Conservation (phyloP, 2,113 vertebrate genomes). For the Alaudala cheleensis region DNA sequence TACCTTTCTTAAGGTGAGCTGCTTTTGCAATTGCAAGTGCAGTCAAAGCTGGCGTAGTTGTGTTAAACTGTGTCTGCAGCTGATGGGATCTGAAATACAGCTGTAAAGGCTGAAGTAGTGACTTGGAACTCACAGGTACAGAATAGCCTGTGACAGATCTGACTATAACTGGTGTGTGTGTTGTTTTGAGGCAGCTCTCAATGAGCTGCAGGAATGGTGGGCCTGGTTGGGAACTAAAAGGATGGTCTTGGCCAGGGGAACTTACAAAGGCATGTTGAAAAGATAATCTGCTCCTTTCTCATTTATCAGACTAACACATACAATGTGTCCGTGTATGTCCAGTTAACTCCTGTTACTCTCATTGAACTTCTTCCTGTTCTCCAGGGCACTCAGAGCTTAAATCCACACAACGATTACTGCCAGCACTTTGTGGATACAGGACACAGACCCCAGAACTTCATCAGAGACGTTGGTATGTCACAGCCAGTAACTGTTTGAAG, state of each 20-base stretch:
- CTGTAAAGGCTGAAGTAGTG: neutral
- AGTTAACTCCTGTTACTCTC: neutral
- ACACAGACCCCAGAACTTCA: conserved; percentile 97
- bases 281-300: neutral
- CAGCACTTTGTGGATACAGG: conserved; percentile 99
- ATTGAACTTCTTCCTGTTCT: neutral
- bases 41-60: neutral
- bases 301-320: neutral
- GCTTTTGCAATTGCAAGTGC: neutral
- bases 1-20: conserved; percentile 93
- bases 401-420: conserved; percentile 98
- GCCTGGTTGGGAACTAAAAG: neutral
- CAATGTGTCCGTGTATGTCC: neutral
- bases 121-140: neutral
- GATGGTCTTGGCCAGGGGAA: neutral
- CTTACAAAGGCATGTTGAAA: neutral
- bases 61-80: neutral
- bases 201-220: neutral
- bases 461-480: conserved; percentile 93
- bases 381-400: conserved; percentile 96
- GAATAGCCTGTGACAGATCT: neutral
- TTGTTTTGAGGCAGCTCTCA: neutral
- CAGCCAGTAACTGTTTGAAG: neutral
- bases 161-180: neutral
- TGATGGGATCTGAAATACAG: neutral